Percentiles rank a stretch among this genome's conserved stretches.
phyloP scores from a whole-genome alignment of 92 coral and sea anemone species.

The Parazoanthus swiftii region DNA sequence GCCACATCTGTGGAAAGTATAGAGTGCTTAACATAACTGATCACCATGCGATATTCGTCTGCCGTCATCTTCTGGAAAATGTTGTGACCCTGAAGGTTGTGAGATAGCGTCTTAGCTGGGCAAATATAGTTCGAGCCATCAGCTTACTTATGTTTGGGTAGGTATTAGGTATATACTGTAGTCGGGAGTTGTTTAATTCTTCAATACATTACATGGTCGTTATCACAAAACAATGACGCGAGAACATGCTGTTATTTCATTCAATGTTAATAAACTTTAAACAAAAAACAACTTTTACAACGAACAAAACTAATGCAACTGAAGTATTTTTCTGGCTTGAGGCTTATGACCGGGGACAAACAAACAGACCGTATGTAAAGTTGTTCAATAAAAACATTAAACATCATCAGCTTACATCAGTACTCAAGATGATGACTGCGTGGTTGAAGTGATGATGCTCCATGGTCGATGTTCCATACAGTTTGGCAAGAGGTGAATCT shows the following conservation, averaged over 20 bases:
- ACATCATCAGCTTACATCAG: constrained; percentile 69
- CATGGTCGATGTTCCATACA: constrained; percentile 93
- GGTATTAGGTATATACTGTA: too few species aligned
- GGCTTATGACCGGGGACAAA: too few species aligned
- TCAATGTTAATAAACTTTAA: too few species aligned
- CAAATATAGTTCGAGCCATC: neutral
- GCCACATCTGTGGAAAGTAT: constrained; percentile 98
- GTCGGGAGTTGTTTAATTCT: too few species aligned
- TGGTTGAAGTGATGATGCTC: constrained; percentile 98
- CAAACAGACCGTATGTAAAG: neutral
- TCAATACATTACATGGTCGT: too few species aligned
- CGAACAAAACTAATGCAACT: too few species aligned
- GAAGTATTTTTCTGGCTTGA: too few species aligned
- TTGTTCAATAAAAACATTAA: neutral
- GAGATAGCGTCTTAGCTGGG: neutral
- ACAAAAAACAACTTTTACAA: too few species aligned
- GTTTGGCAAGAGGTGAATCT: constrained; percentile 94
- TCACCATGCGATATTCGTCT: constrained; percentile 90
- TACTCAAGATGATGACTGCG: constrained; percentile 94
- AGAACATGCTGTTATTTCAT: too few species aligned
- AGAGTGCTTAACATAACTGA: constrained; percentile 94
- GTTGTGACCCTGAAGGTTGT: constrained; percentile 82
- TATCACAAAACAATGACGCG: too few species aligned
- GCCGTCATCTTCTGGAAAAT: constrained; percentile 94
- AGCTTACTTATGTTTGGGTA: neutral